phyloP scores from a whole-genome alignment of 2,888 invertebrate genomes.

The Acanthosepion esculentum region DNA sequence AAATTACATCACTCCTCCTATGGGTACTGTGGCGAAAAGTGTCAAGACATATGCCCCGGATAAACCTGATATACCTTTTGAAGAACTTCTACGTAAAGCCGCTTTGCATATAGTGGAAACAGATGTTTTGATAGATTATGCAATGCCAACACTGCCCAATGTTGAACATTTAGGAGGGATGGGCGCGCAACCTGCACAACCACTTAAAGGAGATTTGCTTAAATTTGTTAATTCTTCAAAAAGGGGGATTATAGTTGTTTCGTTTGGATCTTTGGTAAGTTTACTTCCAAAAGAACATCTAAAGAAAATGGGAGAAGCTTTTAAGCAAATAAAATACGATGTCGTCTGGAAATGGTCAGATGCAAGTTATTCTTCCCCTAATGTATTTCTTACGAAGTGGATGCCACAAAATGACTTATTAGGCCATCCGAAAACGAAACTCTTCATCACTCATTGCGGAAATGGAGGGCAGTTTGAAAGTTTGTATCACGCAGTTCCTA shows the following conservation, averaged over 20 bases:
- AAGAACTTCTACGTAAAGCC: slow-evolving; percentile 49
- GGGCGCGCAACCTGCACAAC: slow-evolving; percentile 49
- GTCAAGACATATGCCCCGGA: slow-evolving; percentile 50
- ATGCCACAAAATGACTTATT: slow-evolving; percentile 55
- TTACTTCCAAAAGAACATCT: slow-evolving; percentile 51
- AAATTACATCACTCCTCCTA: background rate
- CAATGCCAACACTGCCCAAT: slow-evolving; percentile 51
- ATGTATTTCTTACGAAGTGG: slow-evolving; percentile 51
- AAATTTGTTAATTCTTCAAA: slow-evolving; percentile 51
- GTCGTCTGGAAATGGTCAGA: slow-evolving; percentile 40
- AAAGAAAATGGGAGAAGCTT: slow-evolving; percentile 51
- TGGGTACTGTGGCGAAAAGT: background rate
- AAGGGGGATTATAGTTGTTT: slow-evolving; percentile 54
- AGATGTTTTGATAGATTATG: slow-evolving; percentile 52
- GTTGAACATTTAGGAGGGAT: slow-evolving; percentile 53
- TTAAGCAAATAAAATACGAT: slow-evolving; percentile 48
- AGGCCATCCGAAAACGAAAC: slow-evolving; percentile 49
- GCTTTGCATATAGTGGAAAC: slow-evolving; percentile 51
- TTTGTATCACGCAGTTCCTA: slow-evolving; percentile 57
- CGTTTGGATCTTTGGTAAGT: slow-evolving; percentile 52
- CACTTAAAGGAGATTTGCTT: slow-evolving; percentile 50
- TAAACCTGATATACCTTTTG: slow-evolving; percentile 44
- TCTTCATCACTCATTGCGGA: slow-evolving; percentile 59
- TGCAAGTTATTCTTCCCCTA: background rate
- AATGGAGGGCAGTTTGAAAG: slow-evolving; percentile 58